A percentile compares a stretch with the other conserved stretches of the same genome.
These are phyloP conservation scores for Zaprionus bogoriensis DNA, from an alignment of 2,888 invertebrate genomes.

Conservation along the genomic window DNA sequence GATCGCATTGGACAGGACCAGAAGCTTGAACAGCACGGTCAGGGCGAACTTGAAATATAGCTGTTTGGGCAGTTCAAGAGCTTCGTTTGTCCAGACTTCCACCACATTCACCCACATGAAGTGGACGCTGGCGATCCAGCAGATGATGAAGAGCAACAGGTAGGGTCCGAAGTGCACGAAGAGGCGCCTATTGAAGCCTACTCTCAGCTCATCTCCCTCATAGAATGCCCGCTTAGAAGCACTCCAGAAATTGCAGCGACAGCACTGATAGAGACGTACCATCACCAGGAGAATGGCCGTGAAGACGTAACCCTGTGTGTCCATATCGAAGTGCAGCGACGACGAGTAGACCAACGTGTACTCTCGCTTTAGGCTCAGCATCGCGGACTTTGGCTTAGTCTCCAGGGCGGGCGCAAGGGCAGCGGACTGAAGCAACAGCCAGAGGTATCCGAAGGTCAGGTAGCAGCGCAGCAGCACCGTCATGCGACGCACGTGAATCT, in stretches of 20 bases:
- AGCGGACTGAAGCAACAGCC: conserved; percentile 22
- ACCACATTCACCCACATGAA: not conserved
- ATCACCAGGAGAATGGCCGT: not conserved
- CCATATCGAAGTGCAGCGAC: not conserved
- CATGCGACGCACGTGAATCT: not conserved
- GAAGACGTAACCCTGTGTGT: not conserved
- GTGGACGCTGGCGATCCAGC: conserved; percentile 13
- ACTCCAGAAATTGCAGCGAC: conserved; percentile 16
- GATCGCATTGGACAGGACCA: conserved; percentile 17
- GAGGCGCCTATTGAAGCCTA: not conserved
- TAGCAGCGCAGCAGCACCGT: not conserved
- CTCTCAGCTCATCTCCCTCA: too few relatives aligned
- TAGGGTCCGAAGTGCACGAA: conserved; percentile 1
- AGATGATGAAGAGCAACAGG: not conserved
- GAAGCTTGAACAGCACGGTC: conserved; percentile 20
- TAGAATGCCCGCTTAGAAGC: too few relatives aligned
- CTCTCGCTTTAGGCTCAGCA: not conserved
- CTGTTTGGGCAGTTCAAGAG: not conserved
- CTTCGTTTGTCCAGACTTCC: not conserved
- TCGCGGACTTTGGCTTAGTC: too few relatives aligned
- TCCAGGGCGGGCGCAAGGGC: conserved; percentile 6
- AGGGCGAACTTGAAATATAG: not conserved
- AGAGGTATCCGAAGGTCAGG: not conserved
- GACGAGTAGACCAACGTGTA: not conserved
- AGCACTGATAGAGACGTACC: not conserved